Base-by-base conservation (phyloP, 2,888 invertebrate species). In the Dryadula phaetusa region DNA sequence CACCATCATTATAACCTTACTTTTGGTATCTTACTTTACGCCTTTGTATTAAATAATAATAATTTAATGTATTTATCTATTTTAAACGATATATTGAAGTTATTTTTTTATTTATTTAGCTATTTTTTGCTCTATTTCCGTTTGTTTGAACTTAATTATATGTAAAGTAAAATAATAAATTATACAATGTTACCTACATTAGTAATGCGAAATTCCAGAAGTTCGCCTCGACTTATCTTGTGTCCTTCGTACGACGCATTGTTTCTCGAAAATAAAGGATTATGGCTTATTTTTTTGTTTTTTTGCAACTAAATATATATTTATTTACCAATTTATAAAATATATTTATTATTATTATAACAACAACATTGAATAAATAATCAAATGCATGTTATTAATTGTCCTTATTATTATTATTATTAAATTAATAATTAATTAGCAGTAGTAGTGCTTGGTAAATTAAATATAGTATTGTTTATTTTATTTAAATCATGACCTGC, bases 1-100 rank as follows among this genome's bases (percentile, higher is more conserved):
- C 89, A 70, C 68, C 72, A 84, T 91, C 91, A 90, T 82, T 81
- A 73, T 91, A 91, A 91, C 91, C 91, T 80, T 66, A 79, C 79
- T 76, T 63, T 63, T 16, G 32, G 25, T 56, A 42, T 62, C 34
- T 42, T 20, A 44, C 62, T 62, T 44, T 68, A 53, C 62, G 25
- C 53, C 40, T 64, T 20, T 54, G 56, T 44, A 28, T 32, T 12
- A 7, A 44, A 18, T 40, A 56, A 40, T 25, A 40, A 0, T n/a
- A 22, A 25, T n/a, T 40, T 16, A 8, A 10, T n/a, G 12, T 40
- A 40, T 7, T 0, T n/a, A 25, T 16, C 3, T 16, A n/a, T 40
- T 56, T 40, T n/a, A 37, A n/a, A n/a, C n/a, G n/a, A n/a, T n/a
- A n/a, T n/a, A n/a, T n/a, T n/a, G n/a, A n/a, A n/a, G n/a, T n/a